Evolutionary conservation across 2,797 vertebrate species (phyloP).

Genomic region (Pelodytes ibericus): DNA sequence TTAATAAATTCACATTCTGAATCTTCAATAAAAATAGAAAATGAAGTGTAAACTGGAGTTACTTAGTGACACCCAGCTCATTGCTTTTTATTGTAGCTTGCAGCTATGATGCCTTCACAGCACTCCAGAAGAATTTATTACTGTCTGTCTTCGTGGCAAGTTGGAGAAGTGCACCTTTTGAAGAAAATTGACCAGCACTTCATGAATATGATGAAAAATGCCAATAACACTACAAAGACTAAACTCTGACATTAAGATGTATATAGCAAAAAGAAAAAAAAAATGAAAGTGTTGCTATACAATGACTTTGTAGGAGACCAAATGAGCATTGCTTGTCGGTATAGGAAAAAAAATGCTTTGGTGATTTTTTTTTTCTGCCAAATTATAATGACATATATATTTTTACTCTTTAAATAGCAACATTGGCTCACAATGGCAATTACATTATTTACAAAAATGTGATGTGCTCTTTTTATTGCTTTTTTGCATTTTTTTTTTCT

Average conservation of each 20-base stretch:
- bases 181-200: conserved; percentile 85
- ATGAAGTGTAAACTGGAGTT: conserved; percentile 85
- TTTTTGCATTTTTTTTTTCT: background rate
- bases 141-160: conserved; percentile 83
- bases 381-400: background rate
- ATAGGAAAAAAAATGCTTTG: background rate
- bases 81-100: conserved; percentile 85
- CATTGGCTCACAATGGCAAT: background rate
- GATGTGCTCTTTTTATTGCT: too few species aligned
- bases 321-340: background rate
- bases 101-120: conserved; percentile 80
- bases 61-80: conserved; percentile 85
- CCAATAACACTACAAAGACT: conserved; percentile 84
- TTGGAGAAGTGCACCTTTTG: conserved; percentile 83
- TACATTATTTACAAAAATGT: background rate
- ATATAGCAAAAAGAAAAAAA: conserved; percentile 73
- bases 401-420: background rate
- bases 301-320: conserved; percentile 48
- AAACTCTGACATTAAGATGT: conserved; percentile 79
- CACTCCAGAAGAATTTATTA: conserved; percentile 84
- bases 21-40: conserved; percentile 85
- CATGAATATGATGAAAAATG: conserved; percentile 88
- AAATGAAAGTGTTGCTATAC: conserved; percentile 81
- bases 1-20: conserved; percentile 90
- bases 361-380: background rate